A percentile compares a stretch with the other conserved stretches of the same genome.
phyloP scores from a whole-genome alignment of 92 coral and sea anemone species.

The Meandrina meandrites region DNA sequence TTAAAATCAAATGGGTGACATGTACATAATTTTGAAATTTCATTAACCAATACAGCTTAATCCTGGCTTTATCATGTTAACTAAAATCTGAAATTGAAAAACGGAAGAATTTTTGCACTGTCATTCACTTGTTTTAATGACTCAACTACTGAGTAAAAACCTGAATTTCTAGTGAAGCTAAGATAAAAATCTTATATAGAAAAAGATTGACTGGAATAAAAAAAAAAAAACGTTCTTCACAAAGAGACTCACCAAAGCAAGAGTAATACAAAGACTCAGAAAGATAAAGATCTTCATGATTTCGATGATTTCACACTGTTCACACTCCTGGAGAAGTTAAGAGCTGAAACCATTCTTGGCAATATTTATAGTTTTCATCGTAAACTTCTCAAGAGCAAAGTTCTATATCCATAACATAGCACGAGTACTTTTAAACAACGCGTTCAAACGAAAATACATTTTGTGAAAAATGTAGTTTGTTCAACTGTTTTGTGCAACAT shows the following conservation, averaged over 20 bases:
- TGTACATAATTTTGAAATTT: too few species aligned
- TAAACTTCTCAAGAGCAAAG: not conserved
- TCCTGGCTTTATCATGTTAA: too few species aligned
- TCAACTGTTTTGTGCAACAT: slow-evolving; percentile 3
- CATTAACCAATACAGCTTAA: too few species aligned
- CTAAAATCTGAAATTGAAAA: too few species aligned
- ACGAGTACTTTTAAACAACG: not conserved
- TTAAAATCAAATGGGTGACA: too few species aligned
- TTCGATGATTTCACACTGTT: not conserved
- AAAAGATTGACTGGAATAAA: not conserved
- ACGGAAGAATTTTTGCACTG: too few species aligned
- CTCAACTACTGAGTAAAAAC: too few species aligned
- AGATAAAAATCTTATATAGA: too few species aligned
- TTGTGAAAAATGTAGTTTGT: not conserved
- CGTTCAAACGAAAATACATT: slow-evolving; percentile 6
- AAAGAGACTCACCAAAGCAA: not conserved
- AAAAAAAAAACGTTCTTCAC: not conserved
- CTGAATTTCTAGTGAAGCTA: too few species aligned
- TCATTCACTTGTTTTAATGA: too few species aligned
- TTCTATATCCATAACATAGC: not conserved
- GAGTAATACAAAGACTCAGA: not conserved
- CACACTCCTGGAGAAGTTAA: not conserved
- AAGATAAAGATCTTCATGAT: slow-evolving; percentile 18
- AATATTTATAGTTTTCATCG: not conserved
- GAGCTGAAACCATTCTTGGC: not conserved